Conservation (phyloP, 1,140 invertebrate genomes). For the Reticulitermes speratus region DNA sequence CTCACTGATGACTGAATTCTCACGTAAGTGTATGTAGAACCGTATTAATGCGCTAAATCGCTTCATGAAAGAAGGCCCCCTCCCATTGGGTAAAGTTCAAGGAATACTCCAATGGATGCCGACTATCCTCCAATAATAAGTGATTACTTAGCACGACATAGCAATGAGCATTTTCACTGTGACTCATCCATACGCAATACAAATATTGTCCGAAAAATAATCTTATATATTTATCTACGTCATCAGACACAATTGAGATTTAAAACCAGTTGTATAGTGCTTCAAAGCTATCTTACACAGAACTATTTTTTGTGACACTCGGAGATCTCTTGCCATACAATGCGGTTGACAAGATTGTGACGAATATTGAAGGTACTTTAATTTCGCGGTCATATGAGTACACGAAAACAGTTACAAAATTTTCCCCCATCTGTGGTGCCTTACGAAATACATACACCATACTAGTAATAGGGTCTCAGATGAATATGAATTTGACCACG, state of each 20-base stretch:
- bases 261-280: background rate
- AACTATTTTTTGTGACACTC: background rate
- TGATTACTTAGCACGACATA: background rate
- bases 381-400: background rate
- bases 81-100: constrained; percentile 20
- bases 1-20: constrained; percentile 29
- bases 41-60: constrained; percentile 31
- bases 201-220: background rate
- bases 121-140: background rate
- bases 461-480: background rate
- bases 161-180: background rate
- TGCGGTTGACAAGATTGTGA: background rate
- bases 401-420: background rate
- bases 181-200: background rate
- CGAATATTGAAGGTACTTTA: background rate
- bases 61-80: background rate
- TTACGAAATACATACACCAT: background rate
- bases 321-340: background rate
- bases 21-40: constrained; percentile 3
- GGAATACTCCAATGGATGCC: background rate
- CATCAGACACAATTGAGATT: too few relatives aligned
- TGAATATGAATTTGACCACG: background rate
- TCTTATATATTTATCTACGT: background rate
- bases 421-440: background rate
- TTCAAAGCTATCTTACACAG: background rate